Base-by-base conservation (phyloP, 2,113 vertebrate genomes). In the Anas platyrhynchos region DNA sequence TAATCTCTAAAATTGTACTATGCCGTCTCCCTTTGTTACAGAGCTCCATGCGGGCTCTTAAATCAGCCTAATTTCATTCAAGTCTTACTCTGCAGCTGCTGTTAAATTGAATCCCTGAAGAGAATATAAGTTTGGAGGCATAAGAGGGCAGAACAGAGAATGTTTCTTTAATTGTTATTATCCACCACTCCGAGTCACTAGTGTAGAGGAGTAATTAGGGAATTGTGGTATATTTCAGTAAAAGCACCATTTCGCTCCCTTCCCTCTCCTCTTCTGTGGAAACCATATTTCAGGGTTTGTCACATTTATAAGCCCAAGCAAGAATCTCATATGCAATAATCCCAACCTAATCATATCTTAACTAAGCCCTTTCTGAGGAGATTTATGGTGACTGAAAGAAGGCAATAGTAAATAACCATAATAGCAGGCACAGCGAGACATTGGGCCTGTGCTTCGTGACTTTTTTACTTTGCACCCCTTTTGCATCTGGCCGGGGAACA, bases 131-230 rank as follows among this genome's bases (percentile, higher is more conserved):
- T 96, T 89, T 93, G 90, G 68, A 96, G 68, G 76, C 79, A 82
- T 62, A 86, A 93, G 76, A 95, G 88, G 84, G 79, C 83, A 95
- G 89, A 95, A 76, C 20, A 91, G 79, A 92, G 80, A 95, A 66
- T 67, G 83, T 68, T 92, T 52, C 73, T 96, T 94, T 96, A 92
- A 94, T 93, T 96, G 88, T 95, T 95, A 90, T 96, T 84, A 89
- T 89, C 68, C 62, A 59, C 65, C 76, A 83, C 83, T 93, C 54
- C 0, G 78, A 91, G 94, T 93, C 89, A 95, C 85, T 84, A 25
- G 65, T 91, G 87, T 91, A 92, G 84, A 93, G 77, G 54, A 91
- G 71, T 88, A 93, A 96, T 97, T 91, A 94, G 80, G 73, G 92
- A 96, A 92, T 77, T 76, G 62, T 77, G 69, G 72, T 76, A 66